A percentile compares a stretch with the other conserved stretches of the same genome.
These are phyloP conservation scores for Cheilosia impressa DNA, from an alignment of 2,888 invertebrate genomes.

Conservation along the genomic window DNA sequence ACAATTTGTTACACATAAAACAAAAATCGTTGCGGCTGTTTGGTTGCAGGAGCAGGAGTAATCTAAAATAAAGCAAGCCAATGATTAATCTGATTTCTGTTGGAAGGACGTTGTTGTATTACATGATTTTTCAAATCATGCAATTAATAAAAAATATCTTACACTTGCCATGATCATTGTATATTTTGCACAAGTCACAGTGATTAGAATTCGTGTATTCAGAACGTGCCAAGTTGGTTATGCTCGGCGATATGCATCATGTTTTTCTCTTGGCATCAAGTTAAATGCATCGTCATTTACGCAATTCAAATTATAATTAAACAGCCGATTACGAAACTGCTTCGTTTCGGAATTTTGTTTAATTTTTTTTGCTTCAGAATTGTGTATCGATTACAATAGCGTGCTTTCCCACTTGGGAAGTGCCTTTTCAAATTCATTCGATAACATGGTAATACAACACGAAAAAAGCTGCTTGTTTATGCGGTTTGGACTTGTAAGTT, in stretches of 20 bases:
- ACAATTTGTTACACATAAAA: conserved; percentile 25
- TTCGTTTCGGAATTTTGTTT: too few relatives aligned
- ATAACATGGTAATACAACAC: too few relatives aligned
- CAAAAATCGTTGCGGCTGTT: background rate
- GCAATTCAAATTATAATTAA: background rate
- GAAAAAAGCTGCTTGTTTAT: too few relatives aligned
- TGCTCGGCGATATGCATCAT: background rate
- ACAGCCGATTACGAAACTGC: background rate
- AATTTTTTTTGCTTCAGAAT: too few relatives aligned
- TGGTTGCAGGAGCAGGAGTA: conserved; percentile 1
- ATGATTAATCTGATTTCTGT: conserved; percentile 17
- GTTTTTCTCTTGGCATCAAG: background rate
- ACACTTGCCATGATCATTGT: background rate
- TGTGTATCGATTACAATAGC: too few relatives aligned
- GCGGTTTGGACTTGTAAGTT: too few relatives aligned
- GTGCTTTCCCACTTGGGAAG: too few relatives aligned
- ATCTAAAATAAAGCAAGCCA: conserved; percentile 8
- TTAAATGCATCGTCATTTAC: conserved; percentile 6
- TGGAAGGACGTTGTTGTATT: conserved; percentile 5
- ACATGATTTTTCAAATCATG: conserved; percentile 5
- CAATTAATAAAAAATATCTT: background rate
- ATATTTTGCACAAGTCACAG: background rate
- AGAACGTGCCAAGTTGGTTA: conserved; percentile 10
- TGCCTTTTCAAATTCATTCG: too few relatives aligned
- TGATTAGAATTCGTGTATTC: conserved; percentile 7